Conservation (phyloP, 1,140 invertebrate genomes). For the Sitodiplosis mosellana region DNA sequence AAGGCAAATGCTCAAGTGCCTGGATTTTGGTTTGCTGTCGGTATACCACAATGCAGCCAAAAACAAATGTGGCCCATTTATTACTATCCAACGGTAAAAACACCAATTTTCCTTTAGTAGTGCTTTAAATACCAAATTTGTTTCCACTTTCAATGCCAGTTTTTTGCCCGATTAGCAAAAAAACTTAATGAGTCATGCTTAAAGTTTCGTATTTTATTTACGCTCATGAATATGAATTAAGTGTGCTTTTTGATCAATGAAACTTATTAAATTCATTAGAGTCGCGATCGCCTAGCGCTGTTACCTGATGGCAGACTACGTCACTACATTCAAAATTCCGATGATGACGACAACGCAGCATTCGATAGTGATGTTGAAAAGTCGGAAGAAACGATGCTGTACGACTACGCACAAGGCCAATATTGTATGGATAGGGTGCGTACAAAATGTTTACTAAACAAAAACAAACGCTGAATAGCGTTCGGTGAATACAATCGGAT, state of each 20-base stretch:
- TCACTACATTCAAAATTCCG: constrained; percentile 37
- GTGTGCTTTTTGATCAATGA: neutral
- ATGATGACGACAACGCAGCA: constrained; percentile 26
- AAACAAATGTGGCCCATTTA: constrained; percentile 54
- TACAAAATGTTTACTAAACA: neutral
- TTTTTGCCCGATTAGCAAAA: neutral
- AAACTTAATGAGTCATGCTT: neutral
- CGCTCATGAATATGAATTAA: no score
- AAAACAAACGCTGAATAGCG: no score
- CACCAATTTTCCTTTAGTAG: no score
- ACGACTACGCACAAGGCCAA: constrained; percentile 51
- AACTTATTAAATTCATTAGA: constrained; percentile 16
- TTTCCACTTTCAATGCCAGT: no score
- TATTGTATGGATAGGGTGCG: constrained; percentile 61
- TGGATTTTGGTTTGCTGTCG: constrained; percentile 34
- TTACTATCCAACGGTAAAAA: constrained; percentile 31
- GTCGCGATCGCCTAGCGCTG: constrained; percentile 39
- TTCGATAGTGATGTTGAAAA: constrained; percentile 15
- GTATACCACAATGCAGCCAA: constrained; percentile 46
- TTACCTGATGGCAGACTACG: constrained; percentile 45
- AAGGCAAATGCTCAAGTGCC: constrained; percentile 27
- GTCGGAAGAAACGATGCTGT: constrained; percentile 26
- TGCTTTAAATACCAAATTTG: no score
- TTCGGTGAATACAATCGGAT: no score
- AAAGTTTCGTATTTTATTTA: constrained; percentile 1